Percentiles rank a stretch among this genome's conserved stretches.
phyloP scores from a whole-genome alignment of 2,797 vertebrate species.

The Diceros bicornis region DNA sequence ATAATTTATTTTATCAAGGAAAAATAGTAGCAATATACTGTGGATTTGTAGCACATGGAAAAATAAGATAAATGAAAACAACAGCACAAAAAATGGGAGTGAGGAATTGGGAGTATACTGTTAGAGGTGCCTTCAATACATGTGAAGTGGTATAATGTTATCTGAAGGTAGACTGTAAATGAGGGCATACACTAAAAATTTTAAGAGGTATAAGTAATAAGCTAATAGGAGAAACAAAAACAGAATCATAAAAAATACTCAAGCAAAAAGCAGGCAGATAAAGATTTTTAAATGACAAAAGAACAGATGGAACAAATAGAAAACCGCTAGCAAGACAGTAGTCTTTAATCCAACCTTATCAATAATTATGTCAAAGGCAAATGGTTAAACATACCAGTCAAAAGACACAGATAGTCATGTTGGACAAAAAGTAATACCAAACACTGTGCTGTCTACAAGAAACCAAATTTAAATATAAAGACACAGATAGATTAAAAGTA shows the following conservation, averaged over 20 bases:
- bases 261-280: background rate
- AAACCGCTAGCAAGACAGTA: background rate
- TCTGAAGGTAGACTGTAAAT: background rate
- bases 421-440: background rate
- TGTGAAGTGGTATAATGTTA: background rate
- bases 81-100: background rate
- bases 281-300: background rate
- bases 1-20: background rate
- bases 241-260: background rate
- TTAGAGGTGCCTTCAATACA: background rate
- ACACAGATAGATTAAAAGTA: background rate
- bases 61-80: background rate
- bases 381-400: background rate
- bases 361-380: background rate
- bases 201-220: background rate
- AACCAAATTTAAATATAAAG: constrained; percentile 6
- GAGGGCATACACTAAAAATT: background rate
- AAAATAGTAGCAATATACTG: background rate
- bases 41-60: background rate
- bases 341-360: background rate
- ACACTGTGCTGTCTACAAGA: background rate
- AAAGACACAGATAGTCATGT: background rate
- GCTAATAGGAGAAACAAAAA: background rate
- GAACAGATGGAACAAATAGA: background rate
- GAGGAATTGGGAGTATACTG: background rate